These are phyloP conservation scores for Gastracanthus pulcherrimus DNA, from an alignment of 2,888 invertebrate species.

Conservation along the genomic window DNA sequence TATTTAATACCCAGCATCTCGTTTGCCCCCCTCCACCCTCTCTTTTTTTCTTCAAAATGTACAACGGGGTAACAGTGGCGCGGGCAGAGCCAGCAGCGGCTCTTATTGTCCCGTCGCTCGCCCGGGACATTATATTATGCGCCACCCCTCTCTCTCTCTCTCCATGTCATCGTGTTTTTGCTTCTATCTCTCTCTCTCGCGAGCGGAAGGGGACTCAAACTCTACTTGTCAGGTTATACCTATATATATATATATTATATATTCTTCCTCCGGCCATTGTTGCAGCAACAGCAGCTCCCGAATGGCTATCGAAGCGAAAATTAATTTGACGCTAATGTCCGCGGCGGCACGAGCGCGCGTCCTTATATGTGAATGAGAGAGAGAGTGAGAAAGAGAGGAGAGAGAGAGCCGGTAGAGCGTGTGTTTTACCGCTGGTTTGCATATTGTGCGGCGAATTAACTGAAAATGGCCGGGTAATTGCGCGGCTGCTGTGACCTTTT, in stretches of 20 bases:
- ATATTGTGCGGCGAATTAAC: neutral
- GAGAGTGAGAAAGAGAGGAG: neutral
- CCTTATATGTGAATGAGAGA: constrained; percentile 8
- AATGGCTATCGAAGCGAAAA: constrained; percentile 54
- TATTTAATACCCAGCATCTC: constrained; percentile 40
- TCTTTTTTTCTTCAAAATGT: constrained; percentile 40
- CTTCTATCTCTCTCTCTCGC: no score
- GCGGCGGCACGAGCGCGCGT: neutral
- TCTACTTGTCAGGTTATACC: constrained; percentile 35
- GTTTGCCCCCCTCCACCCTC: constrained; percentile 14
- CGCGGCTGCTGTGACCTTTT: neutral
- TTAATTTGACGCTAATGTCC: constrained; percentile 56
- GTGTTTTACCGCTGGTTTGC: neutral
- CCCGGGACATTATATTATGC: constrained; percentile 42
- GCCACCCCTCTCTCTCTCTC: neutral
- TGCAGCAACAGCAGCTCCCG: neutral
- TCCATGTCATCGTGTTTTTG: constrained; percentile 32
- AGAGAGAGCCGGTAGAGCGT: neutral
- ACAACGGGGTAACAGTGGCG: constrained; percentile 16
- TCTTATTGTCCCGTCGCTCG: constrained; percentile 46
- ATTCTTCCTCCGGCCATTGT: constrained; percentile 30
- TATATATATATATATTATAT: no score
- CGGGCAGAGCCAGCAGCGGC: no score
- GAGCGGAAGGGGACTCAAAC: neutral
- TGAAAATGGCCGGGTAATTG: constrained; percentile 40